Conservation (phyloP, 2,113 vertebrate genomes). For the Dipodomys merriami region DNA sequence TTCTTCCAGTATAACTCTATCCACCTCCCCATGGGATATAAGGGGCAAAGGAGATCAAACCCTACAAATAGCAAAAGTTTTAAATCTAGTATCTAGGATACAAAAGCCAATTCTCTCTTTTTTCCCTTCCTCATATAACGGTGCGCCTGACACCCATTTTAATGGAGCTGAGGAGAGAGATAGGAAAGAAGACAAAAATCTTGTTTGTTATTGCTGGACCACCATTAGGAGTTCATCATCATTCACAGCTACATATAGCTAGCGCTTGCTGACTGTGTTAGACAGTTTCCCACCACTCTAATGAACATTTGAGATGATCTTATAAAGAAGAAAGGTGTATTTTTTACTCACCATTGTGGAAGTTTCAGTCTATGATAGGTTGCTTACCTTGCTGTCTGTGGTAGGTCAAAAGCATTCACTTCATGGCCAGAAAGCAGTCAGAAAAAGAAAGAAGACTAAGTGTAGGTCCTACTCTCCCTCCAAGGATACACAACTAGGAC, state of each 20-base stretch:
- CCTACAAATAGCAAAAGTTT: constrained; percentile 30
- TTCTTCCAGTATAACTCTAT: constrained; percentile 50
- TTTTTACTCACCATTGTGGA: not conserved
- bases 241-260: constrained; percentile 18
- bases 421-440: not conserved
- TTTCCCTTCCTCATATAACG: not conserved
- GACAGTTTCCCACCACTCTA: not conserved
- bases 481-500: not conserved
- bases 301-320: not conserved
- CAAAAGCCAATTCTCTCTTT: not conserved
- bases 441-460: not conserved
- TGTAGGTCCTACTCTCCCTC: too few relatives aligned
- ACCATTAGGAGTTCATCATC: not conserved
- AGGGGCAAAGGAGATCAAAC: constrained; percentile 24
- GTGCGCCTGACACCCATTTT: constrained; percentile 39
- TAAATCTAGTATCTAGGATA: constrained; percentile 35
- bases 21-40: not conserved
- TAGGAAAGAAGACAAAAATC: constrained; percentile 9
- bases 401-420: not conserved
- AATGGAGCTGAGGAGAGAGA: not conserved
- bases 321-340: not conserved
- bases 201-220: constrained; percentile 22
- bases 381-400: not conserved
- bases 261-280: not conserved
- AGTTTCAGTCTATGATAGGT: not conserved